Base-by-base conservation (phyloP, 35 echinoderm and acorn worm species). In the Ophiothrix spiculata region DNA sequence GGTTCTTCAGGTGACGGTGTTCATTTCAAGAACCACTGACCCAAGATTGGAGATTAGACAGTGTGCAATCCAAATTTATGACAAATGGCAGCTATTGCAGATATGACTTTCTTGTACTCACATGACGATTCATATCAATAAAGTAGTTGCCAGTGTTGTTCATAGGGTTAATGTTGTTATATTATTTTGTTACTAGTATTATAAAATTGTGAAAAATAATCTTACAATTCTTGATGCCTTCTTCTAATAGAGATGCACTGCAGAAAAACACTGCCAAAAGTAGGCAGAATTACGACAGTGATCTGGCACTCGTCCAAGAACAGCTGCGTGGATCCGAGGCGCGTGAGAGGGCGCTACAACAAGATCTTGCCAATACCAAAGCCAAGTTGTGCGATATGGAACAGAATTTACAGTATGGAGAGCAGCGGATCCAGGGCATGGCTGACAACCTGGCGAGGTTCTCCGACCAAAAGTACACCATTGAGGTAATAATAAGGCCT, bases 391-490 rank as follows among this genome's bases (percentile, higher is more conserved):
- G 42, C 49, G 87, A 94, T 31, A 39, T 76, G 39, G 40, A 82
- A 32, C 87, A 94, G 78, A 80, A 46, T 3, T 33, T 94, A 31
- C 82, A 90, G 25, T 64, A 90, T 31, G 87, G 88, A 1, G 74
- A 84, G 46, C 80, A 93, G 29, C 41, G 86, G 25, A 78, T 89
- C 14, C 78, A 93, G 56, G 31, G 29, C 32, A 90, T 90, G 88
- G 88, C 88, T 37, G 73, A 74, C 41, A 90, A 90, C 88, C 40
- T 90, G 29, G 88, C 63, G 0, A 60, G 88, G n/a, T 90, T 90
- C 79, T 90, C 88, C 1, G 88, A 90, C 46, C 88, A 90, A 74
- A 90, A 90, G 54, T 90, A 81, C 40, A 90, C 69, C 16, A 90
- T 90, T 74, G 88, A 90, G 81, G 88, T 90, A 63, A 40, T n/a